Evolutionary conservation across 2,113 vertebrate species (phyloP).

Genomic region (Megaptera novaeangliae): DNA sequence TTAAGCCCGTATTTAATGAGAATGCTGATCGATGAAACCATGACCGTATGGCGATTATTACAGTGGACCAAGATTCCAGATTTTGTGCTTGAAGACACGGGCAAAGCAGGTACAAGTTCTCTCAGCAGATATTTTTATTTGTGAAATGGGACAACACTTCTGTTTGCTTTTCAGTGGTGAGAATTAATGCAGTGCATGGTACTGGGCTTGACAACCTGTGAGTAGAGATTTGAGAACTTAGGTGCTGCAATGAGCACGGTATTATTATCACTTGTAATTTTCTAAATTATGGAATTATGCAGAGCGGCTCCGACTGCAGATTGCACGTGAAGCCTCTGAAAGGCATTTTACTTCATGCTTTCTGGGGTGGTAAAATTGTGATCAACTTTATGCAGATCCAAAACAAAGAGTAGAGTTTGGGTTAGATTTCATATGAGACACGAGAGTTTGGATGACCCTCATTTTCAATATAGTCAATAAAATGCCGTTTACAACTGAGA

Average conservation of each 20-base stretch:
- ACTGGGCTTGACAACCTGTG: background rate
- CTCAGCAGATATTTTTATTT: background rate
- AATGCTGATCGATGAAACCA: background rate
- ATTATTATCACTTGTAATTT: background rate
- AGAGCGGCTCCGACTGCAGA: background rate
- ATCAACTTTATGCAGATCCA: background rate
- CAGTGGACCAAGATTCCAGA: background rate
- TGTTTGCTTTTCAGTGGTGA: background rate
- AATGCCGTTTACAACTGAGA: background rate
- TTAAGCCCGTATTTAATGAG: background rate
- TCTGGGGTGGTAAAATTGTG: background rate
- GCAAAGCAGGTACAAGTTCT: background rate
- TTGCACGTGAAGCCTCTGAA: background rate
- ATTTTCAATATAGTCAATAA: background rate
- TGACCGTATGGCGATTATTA: rapidly evolving
- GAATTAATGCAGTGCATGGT: background rate
- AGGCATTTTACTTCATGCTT: background rate
- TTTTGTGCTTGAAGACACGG: background rate
- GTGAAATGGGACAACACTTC: background rate
- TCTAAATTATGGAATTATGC: background rate
- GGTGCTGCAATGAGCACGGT: background rate
- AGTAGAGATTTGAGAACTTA: background rate
- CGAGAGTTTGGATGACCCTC: background rate
- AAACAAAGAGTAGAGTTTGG: background rate
- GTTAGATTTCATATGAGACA: background rate